A percentile compares a stretch with the other conserved stretches of the same genome.
Evolutionary conservation across 2,797 vertebrate genomes (phyloP).

Genomic region (Parambassis ranga): DNA sequence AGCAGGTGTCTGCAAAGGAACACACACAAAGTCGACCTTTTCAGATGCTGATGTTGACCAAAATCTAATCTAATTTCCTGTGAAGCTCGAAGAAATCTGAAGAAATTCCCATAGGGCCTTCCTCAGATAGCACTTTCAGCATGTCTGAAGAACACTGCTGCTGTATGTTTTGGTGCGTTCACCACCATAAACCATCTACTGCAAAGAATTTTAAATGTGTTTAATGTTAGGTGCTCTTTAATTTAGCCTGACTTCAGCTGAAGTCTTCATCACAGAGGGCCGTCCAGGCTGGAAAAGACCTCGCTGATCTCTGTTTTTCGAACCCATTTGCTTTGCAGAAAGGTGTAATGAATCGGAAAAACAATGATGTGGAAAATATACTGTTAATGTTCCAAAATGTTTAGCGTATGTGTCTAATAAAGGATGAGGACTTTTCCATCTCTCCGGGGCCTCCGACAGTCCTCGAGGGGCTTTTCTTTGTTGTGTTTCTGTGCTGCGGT

Average conservation of each 20-base stretch:
- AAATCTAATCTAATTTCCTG: too few species aligned
- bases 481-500: conserved; percentile 48
- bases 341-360: conserved; percentile 61
- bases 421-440: conserved; percentile 51
- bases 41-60: too few species aligned
- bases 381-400: conserved; percentile 65
- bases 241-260: not conserved
- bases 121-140: too few species aligned
- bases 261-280: not conserved
- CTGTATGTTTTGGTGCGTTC: too few species aligned
- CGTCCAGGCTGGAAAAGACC: conserved; percentile 10
- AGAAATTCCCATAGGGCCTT: too few species aligned
- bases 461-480: conserved; percentile 49
- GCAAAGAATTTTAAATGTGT: too few species aligned
- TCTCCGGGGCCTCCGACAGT: conserved; percentile 50
- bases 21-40: too few species aligned
- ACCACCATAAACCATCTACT: too few species aligned
- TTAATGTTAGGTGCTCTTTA: too few species aligned
- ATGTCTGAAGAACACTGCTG: too few species aligned
- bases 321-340: conserved; percentile 20
- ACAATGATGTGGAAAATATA: conserved; percentile 52
- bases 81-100: too few species aligned
- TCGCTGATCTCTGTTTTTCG: not conserved
- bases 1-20: too few species aligned
- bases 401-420: conserved; percentile 38